A percentile compares a stretch with the other conserved stretches of the same genome.
Conservation (phyloP, 2,113 vertebrate genomes). For the Sorex araneus region DNA sequence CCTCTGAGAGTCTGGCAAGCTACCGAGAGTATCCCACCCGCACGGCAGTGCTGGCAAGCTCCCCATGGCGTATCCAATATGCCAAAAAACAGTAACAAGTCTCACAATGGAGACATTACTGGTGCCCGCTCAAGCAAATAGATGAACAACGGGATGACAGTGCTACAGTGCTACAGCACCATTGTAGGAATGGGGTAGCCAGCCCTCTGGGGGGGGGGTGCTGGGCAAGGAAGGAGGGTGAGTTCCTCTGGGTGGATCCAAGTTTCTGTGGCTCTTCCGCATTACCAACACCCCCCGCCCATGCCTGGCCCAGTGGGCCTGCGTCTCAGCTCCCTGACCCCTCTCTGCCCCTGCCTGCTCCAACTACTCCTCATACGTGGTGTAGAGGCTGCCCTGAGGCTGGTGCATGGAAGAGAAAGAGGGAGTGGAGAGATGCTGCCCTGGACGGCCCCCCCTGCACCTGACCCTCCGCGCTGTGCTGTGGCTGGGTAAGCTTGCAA, state of each 20-base stretch:
- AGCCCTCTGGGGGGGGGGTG: neutral
- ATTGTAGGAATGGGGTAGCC: neutral
- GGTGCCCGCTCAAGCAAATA: too few relatives aligned
- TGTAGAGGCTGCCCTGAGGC: neutral
- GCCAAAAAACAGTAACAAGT: too few relatives aligned
- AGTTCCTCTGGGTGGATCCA: neutral
- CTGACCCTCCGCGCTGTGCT: constrained; percentile 49
- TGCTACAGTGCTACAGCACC: too few relatives aligned
- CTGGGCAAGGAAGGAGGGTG: neutral
- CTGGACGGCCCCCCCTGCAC: neutral
- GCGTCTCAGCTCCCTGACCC: neutral
- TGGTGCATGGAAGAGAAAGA: neutral
- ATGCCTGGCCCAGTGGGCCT: neutral
- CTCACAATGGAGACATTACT: too few relatives aligned
- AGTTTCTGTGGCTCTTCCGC: neutral
- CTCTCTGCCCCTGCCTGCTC: neutral
- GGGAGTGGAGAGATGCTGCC: neutral
- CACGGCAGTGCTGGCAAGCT: too few relatives aligned
- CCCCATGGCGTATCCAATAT: too few relatives aligned
- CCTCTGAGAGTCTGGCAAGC: too few relatives aligned
- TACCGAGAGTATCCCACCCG: too few relatives aligned
- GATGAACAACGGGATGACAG: too few relatives aligned
- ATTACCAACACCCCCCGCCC: too few relatives aligned
- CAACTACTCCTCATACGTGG: accelerated
- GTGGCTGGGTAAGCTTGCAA: constrained; percentile 67